phyloP scores from a whole-genome alignment of 2,888 invertebrate genomes.

The Trichopria drosophilae region DNA sequence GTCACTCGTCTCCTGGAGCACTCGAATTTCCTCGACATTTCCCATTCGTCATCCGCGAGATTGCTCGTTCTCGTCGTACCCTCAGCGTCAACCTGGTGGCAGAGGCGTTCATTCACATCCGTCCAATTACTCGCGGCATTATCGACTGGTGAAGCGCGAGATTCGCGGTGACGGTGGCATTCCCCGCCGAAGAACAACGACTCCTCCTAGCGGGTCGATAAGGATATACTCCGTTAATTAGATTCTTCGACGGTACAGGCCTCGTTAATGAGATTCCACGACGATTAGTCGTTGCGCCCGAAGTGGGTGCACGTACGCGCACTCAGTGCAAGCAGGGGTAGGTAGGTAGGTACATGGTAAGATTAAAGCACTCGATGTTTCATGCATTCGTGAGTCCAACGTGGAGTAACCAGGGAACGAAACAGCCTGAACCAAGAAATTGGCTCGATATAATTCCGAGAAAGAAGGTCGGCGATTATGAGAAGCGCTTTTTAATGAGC shows the following conservation, averaged over 20 bases:
- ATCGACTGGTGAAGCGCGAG: conserved; percentile 35
- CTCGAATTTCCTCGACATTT: conserved; percentile 10
- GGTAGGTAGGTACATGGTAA: too few relatives aligned
- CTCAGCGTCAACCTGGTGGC: background rate
- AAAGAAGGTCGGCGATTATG: too few relatives aligned
- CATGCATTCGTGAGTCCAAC: too few relatives aligned
- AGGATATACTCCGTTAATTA: conserved; percentile 34
- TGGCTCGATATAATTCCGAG: too few relatives aligned
- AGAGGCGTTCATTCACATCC: conserved; percentile 45
- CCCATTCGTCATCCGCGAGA: conserved; percentile 17
- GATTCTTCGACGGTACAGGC: conserved; percentile 36
- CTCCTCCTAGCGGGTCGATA: too few relatives aligned
- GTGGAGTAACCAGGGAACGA: too few relatives aligned
- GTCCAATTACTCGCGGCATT: conserved; percentile 39
- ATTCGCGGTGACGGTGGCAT: conserved; percentile 20
- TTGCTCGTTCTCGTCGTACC: conserved; percentile 16
- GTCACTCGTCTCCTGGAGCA: conserved; percentile 8
- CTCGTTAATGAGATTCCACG: conserved; percentile 37
- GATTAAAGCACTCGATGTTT: too few relatives aligned
- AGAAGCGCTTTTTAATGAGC: too few relatives aligned
- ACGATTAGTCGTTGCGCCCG: conserved; percentile 34
- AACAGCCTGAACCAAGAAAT: too few relatives aligned
- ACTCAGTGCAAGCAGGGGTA: too few relatives aligned
- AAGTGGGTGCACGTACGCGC: too few relatives aligned
- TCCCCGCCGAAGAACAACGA: too few relatives aligned